phyloP scores from a whole-genome alignment of 2,113 vertebrate species.

The Anas platyrhynchos region DNA sequence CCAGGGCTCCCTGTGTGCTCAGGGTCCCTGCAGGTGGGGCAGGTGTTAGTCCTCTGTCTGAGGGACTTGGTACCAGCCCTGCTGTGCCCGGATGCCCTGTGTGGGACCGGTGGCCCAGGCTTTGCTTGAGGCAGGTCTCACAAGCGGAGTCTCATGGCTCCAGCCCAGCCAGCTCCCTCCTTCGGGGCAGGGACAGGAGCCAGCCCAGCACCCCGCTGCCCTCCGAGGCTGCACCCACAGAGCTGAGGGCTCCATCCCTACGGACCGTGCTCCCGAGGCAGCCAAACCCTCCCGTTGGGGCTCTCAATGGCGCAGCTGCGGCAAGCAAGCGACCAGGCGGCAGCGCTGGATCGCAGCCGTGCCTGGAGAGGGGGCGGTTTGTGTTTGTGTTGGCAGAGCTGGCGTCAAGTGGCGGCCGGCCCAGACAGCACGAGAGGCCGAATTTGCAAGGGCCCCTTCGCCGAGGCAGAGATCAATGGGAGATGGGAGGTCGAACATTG shows the following conservation, averaged over 20 bases:
- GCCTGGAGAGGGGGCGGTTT: background rate
- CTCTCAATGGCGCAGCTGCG: background rate
- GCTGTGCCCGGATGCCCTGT: background rate
- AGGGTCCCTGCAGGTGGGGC: background rate
- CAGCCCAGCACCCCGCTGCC: background rate
- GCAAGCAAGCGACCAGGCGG: background rate
- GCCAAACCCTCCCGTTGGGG: background rate
- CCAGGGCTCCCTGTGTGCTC: background rate
- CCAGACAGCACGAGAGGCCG: slow-evolving; percentile 29
- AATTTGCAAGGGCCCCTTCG: background rate
- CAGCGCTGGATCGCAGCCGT: background rate
- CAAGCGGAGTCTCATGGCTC: background rate
- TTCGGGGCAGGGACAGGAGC: background rate
- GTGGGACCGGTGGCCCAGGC: background rate
- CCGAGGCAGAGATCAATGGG: background rate
- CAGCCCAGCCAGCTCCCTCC: background rate
- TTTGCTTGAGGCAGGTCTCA: background rate
- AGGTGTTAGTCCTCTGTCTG: background rate
- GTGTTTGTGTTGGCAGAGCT: slow-evolving; percentile 15
- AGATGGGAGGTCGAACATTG: background rate
- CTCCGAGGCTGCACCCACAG: background rate
- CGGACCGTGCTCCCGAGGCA: no score
- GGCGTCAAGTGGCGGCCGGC: background rate
- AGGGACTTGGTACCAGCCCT: background rate
- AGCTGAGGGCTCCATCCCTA: background rate